A percentile compares a stretch with the other conserved stretches of the same genome.
These are phyloP conservation scores for Drosophila paranaensis DNA, from an alignment of 2,888 invertebrate genomes.

Conservation along the genomic window DNA sequence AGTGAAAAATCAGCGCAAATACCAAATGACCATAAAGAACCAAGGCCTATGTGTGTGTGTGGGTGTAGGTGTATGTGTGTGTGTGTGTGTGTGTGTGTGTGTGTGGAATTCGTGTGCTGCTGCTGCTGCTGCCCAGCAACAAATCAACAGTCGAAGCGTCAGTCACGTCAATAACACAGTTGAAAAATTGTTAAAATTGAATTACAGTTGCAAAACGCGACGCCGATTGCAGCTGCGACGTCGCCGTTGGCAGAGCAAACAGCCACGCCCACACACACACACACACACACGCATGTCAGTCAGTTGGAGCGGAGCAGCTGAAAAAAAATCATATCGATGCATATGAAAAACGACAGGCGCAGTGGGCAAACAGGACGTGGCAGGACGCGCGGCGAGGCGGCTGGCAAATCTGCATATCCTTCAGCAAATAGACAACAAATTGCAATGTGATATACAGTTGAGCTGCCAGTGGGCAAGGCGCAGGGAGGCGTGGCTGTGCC, in stretches of 20 bases:
- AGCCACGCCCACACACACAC: constrained; percentile 41
- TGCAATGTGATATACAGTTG: constrained; percentile 77
- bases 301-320: constrained; percentile 4
- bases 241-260: constrained; percentile 55
- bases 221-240: constrained; percentile 56
- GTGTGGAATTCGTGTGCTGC: constrained; percentile 4
- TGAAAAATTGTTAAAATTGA: constrained; percentile 84
- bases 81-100: constrained; percentile 1
- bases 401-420: constrained; percentile 76
- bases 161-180: constrained; percentile 84
- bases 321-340: constrained; percentile 50
- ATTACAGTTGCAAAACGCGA: constrained; percentile 80
- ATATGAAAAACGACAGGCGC: constrained; percentile 66
- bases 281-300: constrained; percentile 37
- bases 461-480: constrained; percentile 36
- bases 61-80: background rate
- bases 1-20: constrained; percentile 68
- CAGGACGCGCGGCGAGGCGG: constrained; percentile 24
- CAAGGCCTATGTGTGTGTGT: constrained; percentile 22
- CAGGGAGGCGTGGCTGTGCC: constrained; percentile 12
- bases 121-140: constrained; percentile 58
- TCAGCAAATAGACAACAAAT: constrained; percentile 80
- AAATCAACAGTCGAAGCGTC: constrained; percentile 79
- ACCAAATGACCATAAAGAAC: constrained; percentile 70
- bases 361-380: background rate